phyloP scores from a whole-genome alignment of 2,888 invertebrate genomes.

The Sussaba pulchella region DNA sequence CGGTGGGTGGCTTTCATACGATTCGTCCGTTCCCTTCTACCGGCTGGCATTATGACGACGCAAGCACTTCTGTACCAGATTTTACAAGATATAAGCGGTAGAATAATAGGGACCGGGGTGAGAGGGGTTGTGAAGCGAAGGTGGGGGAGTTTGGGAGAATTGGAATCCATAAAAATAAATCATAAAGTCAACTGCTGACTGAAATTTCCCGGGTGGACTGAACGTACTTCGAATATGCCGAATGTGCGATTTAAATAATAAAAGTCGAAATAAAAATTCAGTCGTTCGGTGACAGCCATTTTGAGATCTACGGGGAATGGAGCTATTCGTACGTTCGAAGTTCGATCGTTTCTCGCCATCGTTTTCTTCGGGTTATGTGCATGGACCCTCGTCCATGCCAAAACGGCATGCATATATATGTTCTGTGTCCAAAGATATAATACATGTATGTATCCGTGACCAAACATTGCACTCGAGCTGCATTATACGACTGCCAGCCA shows the following conservation, averaged over 20 bases:
- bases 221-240: constrained; percentile 76
- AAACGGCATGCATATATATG: not conserved
- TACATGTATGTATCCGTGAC: too few species aligned
- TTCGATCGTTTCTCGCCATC: constrained; percentile 24
- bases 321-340: constrained; percentile 10
- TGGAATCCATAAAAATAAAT: constrained; percentile 79
- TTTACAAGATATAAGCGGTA: constrained; percentile 45
- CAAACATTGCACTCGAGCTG: not conserved
- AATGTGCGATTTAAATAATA: constrained; percentile 83
- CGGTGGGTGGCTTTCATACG: constrained; percentile 38
- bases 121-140: too few species aligned
- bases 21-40: constrained; percentile 20
- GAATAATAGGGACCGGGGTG: constrained; percentile 51
- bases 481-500: not conserved
- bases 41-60: constrained; percentile 21
- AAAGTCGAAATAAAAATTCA: constrained; percentile 81
- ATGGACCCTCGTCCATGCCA: not conserved
- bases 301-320: constrained; percentile 5
- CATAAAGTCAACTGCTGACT: constrained; percentile 83
- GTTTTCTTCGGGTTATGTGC: not conserved
- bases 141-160: constrained; percentile 67
- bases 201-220: constrained; percentile 70
- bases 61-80: constrained; percentile 44
- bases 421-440: too few species aligned
- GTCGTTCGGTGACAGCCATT: constrained; percentile 28